These are phyloP conservation scores for Holacanthus passer DNA, from an alignment of 2,113 vertebrate genomes.

Conservation along the genomic window DNA sequence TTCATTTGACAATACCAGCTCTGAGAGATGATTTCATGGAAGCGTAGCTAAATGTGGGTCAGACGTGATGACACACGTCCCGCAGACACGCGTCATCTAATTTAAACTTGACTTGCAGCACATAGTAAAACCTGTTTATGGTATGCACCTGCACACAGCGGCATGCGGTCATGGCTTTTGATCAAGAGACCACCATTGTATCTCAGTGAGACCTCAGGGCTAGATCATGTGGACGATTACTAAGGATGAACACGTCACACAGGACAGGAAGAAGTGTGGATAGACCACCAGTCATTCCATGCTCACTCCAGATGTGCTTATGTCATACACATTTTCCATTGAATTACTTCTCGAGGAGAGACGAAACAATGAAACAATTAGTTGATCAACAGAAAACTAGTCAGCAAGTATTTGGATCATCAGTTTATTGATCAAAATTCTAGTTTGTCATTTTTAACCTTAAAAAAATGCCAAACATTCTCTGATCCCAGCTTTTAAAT, in stretches of 20 bases:
- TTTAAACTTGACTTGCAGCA: slow-evolving; percentile 33
- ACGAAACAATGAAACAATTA: not conserved
- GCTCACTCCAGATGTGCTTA: not conserved
- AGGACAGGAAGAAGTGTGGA: not conserved
- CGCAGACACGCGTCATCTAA: slow-evolving; percentile 27
- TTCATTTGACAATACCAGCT: not conserved
- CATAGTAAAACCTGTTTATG: slow-evolving; percentile 50
- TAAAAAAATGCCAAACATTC: not conserved
- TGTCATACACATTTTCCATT: not conserved
- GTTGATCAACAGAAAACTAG: not conserved
- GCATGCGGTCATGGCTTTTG: slow-evolving; percentile 20
- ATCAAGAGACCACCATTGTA: slow-evolving; percentile 3
- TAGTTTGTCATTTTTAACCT: no score
- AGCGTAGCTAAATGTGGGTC: slow-evolving; percentile 38
- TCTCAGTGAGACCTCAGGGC: slow-evolving; percentile 18
- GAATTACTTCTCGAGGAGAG: not conserved
- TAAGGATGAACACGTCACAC: not conserved
- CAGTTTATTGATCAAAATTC: no score
- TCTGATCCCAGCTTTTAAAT: no score
- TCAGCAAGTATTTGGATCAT: no score
- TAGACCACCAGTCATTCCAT: not conserved
- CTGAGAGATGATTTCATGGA: slow-evolving; percentile 35
- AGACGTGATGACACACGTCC: slow-evolving; percentile 46
- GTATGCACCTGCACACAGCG: slow-evolving; percentile 40
- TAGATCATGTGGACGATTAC: slow-evolving; percentile 6